Evolutionary conservation across 2,113 vertebrate species (phyloP).

Genomic region (Ariopsis seemanni): DNA sequence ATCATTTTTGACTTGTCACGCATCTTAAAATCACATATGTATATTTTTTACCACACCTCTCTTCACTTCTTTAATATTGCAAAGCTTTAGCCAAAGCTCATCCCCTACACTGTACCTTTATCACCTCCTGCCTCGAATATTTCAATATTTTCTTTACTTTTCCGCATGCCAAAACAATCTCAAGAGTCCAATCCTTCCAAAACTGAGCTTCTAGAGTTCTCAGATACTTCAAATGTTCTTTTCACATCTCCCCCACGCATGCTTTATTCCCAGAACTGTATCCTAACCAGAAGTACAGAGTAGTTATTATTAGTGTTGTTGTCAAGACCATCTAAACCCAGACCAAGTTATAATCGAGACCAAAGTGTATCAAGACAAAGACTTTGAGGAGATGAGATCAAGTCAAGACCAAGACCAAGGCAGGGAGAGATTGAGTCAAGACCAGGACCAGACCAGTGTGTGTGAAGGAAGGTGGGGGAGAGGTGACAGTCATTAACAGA

Average conservation of each 20-base stretch:
- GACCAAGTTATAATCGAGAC: too few relatives aligned
- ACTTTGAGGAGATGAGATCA: too few relatives aligned
- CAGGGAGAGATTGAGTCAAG: too few relatives aligned
- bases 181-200: background rate
- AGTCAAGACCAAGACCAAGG: too few relatives aligned
- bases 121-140: background rate
- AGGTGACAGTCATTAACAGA: too few relatives aligned
- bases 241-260: background rate
- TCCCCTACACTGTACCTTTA: background rate
- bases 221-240: background rate
- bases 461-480: too few relatives aligned
- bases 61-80: background rate
- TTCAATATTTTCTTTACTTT: background rate
- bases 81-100: background rate
- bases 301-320: background rate
- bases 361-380: too few relatives aligned
- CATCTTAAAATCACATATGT: background rate
- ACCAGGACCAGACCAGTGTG: too few relatives aligned
- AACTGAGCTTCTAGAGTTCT: background rate
- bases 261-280: background rate
- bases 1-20: background rate
- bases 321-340: too few relatives aligned
- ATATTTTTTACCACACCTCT: background rate
- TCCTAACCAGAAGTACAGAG: background rate
- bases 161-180: background rate